Conservation (phyloP, 2,797 vertebrate species). For the Argya squamiceps region DNA sequence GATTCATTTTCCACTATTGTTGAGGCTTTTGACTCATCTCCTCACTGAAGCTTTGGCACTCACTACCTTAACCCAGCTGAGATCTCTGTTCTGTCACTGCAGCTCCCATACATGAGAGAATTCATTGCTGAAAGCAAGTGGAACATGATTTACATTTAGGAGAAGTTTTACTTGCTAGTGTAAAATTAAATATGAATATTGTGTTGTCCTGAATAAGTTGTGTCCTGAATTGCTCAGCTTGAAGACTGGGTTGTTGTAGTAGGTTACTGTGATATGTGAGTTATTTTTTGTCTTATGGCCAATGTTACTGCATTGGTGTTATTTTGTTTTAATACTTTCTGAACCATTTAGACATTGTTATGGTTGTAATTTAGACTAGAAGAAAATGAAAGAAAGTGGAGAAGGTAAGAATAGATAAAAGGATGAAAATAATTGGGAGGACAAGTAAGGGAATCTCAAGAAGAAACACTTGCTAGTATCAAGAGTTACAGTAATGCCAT, state of each 20-base stretch:
- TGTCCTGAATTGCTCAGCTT: neutral
- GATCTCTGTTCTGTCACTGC: neutral
- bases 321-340: neutral
- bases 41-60: neutral
- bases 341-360: conserved; percentile 25
- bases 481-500: conserved; percentile 83
- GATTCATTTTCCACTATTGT: neutral
- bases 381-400: conserved; percentile 45
- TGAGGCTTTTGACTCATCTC: neutral
- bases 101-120: neutral
- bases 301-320: neutral
- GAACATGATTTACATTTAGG: neutral
- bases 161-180: neutral
- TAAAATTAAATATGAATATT: neutral
- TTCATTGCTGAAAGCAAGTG: neutral
- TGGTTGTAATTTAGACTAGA: conserved; percentile 57
- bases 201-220: neutral
- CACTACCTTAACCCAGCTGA: neutral
- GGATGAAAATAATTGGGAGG: conserved; percentile 77
- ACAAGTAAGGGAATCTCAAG: conserved; percentile 57
- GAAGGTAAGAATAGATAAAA: conserved; percentile 51
- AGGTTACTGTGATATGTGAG: neutral
- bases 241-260: neutral
- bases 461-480: conserved; percentile 76
- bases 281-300: neutral